These are phyloP conservation scores for Drosophila rhopaloa DNA, from an alignment of 1,140 invertebrate species.

Conservation along the genomic window DNA sequence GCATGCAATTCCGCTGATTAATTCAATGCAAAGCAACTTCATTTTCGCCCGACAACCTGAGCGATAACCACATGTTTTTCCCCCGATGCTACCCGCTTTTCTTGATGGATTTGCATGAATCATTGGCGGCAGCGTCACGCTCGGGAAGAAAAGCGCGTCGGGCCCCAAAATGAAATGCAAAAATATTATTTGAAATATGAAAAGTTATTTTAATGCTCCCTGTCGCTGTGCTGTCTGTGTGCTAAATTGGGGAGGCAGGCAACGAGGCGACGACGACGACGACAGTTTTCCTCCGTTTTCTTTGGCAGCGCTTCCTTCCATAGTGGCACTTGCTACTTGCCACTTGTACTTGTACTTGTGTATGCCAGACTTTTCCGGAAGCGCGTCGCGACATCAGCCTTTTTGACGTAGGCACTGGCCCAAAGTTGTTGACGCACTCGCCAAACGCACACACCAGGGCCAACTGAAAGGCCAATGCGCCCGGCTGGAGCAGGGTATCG, in stretches of 20 bases:
- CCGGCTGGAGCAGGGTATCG: constrained; percentile 37
- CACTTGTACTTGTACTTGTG: constrained; percentile 19
- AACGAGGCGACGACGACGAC: constrained; percentile 57
- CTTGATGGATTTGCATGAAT: constrained; percentile 81
- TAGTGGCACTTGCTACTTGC: constrained; percentile 30
- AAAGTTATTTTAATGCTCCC: constrained; percentile 76
- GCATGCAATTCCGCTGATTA: constrained; percentile 80
- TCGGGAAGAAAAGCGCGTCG: constrained; percentile 71
- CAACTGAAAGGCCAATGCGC: constrained; percentile 63
- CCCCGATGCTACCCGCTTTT: constrained; percentile 29
- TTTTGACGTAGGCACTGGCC: constrained; percentile 60
- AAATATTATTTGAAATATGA: constrained; percentile 73
- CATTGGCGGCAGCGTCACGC: constrained; percentile 78
- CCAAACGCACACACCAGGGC: constrained; percentile 21
- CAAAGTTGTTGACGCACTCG: constrained; percentile 65
- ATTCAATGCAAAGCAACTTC: constrained; percentile 75
- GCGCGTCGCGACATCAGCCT: constrained; percentile 76
- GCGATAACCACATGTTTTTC: constrained; percentile 68
- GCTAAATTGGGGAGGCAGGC: constrained; percentile 67
- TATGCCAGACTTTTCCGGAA: constrained; percentile 77
- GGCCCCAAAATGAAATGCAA: constrained; percentile 58
- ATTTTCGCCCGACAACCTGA: constrained; percentile 24
- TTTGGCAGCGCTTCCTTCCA: constrained; percentile 72
- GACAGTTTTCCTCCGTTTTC: constrained; percentile 74
- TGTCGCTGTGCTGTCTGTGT: constrained; percentile 38